Percentiles rank a stretch among this genome's conserved stretches.
Conservation (phyloP, 2,888 invertebrate genomes). For the Pemphredon lugubris region DNA sequence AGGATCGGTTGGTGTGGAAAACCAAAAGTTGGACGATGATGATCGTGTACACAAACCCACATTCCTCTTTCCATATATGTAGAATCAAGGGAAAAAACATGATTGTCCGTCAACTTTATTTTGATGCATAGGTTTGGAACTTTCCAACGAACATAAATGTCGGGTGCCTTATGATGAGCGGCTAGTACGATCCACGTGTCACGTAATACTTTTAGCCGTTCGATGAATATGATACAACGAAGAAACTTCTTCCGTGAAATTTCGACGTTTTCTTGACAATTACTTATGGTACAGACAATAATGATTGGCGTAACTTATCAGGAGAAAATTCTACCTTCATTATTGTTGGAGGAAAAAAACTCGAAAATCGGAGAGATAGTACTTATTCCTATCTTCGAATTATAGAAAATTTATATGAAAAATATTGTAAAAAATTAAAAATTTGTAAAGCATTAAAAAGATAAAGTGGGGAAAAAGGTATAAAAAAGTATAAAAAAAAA, state of each 20-base stretch:
- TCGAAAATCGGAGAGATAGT: constrained; percentile 32
- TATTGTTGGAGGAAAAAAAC: constrained; percentile 19
- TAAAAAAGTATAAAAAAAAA: constrained; percentile 50
- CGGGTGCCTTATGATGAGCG: constrained; percentile 53
- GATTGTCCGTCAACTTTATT: constrained; percentile 19
- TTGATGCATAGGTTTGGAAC: constrained; percentile 33
- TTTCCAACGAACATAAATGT: constrained; percentile 35
- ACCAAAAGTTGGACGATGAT: constrained; percentile 2
- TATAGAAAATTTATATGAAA: constrained; percentile 31
- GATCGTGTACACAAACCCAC: too few species aligned
- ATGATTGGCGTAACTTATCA: constrained; percentile 7
- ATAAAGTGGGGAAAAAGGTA: constrained; percentile 25
- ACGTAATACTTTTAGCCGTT: constrained; percentile 3
- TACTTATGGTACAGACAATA: constrained; percentile 26
- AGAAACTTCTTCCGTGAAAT: constrained; percentile 7
- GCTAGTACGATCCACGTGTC: constrained; percentile 19
- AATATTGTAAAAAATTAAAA: constrained; percentile 45
- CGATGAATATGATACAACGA: constrained; percentile 5
- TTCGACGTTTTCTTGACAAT: constrained; percentile 26
- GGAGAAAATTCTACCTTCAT: constrained; percentile 17
- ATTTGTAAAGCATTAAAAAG: constrained; percentile 46
- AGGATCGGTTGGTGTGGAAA: too few species aligned
- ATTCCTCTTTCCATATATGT: too few species aligned
- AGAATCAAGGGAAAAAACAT: neutral
- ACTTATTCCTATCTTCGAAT: constrained; percentile 47